These are phyloP conservation scores for Echeneis naucrates DNA, from an alignment of 2,797 vertebrate species.

Conservation along the genomic window DNA sequence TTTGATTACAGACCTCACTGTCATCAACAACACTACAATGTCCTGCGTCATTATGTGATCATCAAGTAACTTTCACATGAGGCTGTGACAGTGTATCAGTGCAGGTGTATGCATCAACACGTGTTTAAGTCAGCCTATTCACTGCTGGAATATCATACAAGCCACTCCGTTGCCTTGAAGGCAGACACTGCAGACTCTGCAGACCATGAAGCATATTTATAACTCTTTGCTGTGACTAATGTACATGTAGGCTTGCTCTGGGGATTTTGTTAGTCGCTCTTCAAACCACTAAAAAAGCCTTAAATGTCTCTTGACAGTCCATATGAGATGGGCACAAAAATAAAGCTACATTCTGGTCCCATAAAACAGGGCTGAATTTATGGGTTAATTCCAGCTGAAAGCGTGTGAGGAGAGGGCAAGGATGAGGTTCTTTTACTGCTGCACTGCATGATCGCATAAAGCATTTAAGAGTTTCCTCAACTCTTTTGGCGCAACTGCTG, in stretches of 20 bases:
- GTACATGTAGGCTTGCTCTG: slow-evolving; percentile 21
- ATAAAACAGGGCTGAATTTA: slow-evolving; percentile 59
- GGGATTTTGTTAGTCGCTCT: slow-evolving; percentile 32
- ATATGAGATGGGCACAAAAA: slow-evolving; percentile 25
- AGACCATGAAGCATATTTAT: slow-evolving; percentile 43
- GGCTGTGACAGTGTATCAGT: slow-evolving; percentile 23
- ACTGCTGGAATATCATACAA: slow-evolving; percentile 19
- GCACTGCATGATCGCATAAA: slow-evolving; percentile 61
- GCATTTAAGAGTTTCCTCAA: slow-evolving; percentile 71
- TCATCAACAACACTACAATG: slow-evolving; percentile 30
- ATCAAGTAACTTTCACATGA: slow-evolving; percentile 29
- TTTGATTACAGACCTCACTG: slow-evolving; percentile 59
- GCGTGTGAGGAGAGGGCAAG: slow-evolving; percentile 28
- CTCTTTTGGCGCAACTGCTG: slow-evolving; percentile 35
- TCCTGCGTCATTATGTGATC: slow-evolving; percentile 44
- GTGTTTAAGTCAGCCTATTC: slow-evolving; percentile 12
- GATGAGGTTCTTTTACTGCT: slow-evolving; percentile 59
- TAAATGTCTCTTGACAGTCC: slow-evolving; percentile 17
- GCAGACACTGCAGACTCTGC: slow-evolving; percentile 17
- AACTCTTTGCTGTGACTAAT: slow-evolving; percentile 26
- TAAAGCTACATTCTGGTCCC: slow-evolving; percentile 7
- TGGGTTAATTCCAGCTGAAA: slow-evolving; percentile 63
- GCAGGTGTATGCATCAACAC: not conserved
- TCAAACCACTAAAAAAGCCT: slow-evolving; percentile 30
- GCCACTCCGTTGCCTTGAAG: slow-evolving; percentile 13